These are phyloP conservation scores for Macquaria australasica DNA, from an alignment of 2,113 vertebrate genomes.

Conservation along the genomic window DNA sequence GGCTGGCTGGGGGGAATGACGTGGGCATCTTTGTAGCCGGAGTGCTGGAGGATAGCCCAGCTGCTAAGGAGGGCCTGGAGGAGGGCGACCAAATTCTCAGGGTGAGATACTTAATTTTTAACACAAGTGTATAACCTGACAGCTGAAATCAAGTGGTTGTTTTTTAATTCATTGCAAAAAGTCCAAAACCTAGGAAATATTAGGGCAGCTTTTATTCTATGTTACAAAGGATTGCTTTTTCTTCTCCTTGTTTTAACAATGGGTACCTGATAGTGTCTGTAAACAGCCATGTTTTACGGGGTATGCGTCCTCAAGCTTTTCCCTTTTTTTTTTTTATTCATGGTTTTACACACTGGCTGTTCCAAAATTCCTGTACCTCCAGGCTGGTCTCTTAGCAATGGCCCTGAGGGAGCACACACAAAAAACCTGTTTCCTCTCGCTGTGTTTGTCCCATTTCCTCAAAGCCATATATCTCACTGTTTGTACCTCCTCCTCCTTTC, in stretches of 20 bases:
- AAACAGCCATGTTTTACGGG: conserved; percentile 54
- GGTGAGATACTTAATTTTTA: conserved; percentile 83
- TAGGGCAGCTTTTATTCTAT: neutral
- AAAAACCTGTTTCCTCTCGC: conserved; percentile 69
- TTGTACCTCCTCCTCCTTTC: conserved; percentile 61
- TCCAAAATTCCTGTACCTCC: conserved; percentile 72
- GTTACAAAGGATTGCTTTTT: neutral
- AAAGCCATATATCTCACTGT: conserved; percentile 64
- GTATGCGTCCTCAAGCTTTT: conserved; percentile 44
- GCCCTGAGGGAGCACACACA: conserved; percentile 48
- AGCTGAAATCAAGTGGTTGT: neutral
- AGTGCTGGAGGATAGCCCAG: conserved; percentile 97
- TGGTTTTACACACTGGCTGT: conserved; percentile 50
- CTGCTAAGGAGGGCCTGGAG: conserved; percentile 98
- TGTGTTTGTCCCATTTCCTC: conserved; percentile 65
- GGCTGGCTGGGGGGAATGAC: conserved; percentile 98
- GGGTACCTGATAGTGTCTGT: conserved; percentile 29
- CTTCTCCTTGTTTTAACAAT: conserved; percentile 19
- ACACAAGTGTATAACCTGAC: neutral
- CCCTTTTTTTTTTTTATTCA: conserved; percentile 45
- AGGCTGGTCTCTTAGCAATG: conserved; percentile 74
- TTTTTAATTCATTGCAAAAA: neutral
- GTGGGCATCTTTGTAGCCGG: conserved; percentile 99
- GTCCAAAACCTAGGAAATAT: neutral
- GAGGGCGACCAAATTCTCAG: conserved; percentile 99